phyloP scores from a whole-genome alignment of 2,888 invertebrate genomes.

The Cactoblastis cactorum region DNA sequence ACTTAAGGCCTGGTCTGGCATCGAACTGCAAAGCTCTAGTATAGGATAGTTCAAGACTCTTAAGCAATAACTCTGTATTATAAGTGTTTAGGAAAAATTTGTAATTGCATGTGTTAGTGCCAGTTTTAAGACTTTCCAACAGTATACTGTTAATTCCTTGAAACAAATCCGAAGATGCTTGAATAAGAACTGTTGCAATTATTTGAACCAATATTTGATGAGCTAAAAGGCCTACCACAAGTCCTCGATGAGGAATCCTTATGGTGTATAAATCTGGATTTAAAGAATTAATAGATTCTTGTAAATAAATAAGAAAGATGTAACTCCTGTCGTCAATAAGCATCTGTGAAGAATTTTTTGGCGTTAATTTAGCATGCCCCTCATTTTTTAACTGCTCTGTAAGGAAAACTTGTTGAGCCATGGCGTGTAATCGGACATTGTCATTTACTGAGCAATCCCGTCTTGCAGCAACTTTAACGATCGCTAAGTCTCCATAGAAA shows the following conservation, averaged over 20 bases:
- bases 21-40: slow-evolving; percentile 92
- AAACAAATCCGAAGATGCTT: slow-evolving; percentile 83
- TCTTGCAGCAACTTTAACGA: slow-evolving; percentile 95
- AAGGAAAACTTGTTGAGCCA: slow-evolving; percentile 93
- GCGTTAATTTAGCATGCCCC: slow-evolving; percentile 48
- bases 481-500: slow-evolving; percentile 95
- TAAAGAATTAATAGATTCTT: slow-evolving; percentile 83
- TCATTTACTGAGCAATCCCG: slow-evolving; percentile 92
- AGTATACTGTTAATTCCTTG: slow-evolving; percentile 82
- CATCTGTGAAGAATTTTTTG: slow-evolving; percentile 66
- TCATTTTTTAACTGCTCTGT: slow-evolving; percentile 74
- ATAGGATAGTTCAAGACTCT: slow-evolving; percentile 90
- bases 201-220: slow-evolving; percentile 96
- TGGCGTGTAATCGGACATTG: slow-evolving; percentile 89
- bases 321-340: slow-evolving; percentile 91
- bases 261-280: slow-evolving; percentile 89
- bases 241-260: slow-evolving; percentile 91
- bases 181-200: slow-evolving; percentile 91
- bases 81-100: slow-evolving; percentile 76
- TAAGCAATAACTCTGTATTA: slow-evolving; percentile 85
- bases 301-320: slow-evolving; percentile 91
- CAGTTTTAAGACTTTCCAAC: slow-evolving; percentile 70
- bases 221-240: slow-evolving; percentile 93
- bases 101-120: slow-evolving; percentile 62
- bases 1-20: slow-evolving; percentile 93